Base-by-base conservation (phyloP, 2,797 vertebrate genomes). In the Semaprochilodus insignis region DNA sequence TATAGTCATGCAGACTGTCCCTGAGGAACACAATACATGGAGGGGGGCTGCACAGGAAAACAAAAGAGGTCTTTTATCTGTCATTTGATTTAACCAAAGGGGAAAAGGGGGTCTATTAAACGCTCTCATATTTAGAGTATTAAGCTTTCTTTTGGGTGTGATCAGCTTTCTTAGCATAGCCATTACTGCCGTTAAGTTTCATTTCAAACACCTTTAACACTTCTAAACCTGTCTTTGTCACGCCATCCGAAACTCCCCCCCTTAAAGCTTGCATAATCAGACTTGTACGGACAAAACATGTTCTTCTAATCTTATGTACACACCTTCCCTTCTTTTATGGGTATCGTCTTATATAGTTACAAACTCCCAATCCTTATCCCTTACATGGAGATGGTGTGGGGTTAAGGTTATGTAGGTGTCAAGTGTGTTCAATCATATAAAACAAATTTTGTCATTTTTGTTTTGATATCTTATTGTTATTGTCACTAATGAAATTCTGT, bases 211-310 rank as follows among this genome's bases (percentile, higher is more conserved):
- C 48, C 48, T 74, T 19, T 77, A 62, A 23, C 23, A 48, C 44
- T 48, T 57, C 31, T 44, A 27, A 81, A 36, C 6, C 16, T 40
- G 25, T 52, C n/a, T 77, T 25, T 65, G 74, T 87, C 84, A 85
- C 84, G 69, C 79, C 82, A 85, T 77, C 31, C 27, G 51, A 63
- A 67, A 23, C 48, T 34, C 63, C 16, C 21, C 55, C 63, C 6
- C 27, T 3, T 31, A 31, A 27, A 59, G 25, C 16, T 66, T 80
- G 66, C 66, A 80, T 59, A 82, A 77, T 65, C 27, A 78, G 54
- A 84, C 84, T 72, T 86, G 84, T 85, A 67, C 52, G 69, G 86
- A 52, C 84, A 84, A 78, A 82, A 65, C 52, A 40, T 59, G 27
- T 63, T 67, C 62, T 19, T 71, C 7, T 23, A 40, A 79, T 74